Conservation (phyloP, 2,113 vertebrate species). For the Elgaria multicarinata region DNA sequence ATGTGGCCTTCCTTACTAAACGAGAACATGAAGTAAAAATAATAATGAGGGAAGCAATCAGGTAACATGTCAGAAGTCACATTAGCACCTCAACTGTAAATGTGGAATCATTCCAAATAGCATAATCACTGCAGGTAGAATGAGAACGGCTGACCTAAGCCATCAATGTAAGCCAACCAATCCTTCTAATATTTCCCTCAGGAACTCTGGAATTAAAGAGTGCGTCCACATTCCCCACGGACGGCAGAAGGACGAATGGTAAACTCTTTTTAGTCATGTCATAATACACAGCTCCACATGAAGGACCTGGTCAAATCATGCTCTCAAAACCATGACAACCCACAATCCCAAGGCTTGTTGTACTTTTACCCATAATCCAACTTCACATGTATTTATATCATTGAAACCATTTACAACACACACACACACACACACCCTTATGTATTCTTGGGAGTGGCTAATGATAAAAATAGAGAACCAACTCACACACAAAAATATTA, state of each 20-base stretch:
- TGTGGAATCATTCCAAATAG: not conserved
- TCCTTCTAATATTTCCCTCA: not conserved
- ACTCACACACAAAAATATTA: not conserved
- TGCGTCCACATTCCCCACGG: not conserved
- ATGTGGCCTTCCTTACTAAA: not conserved
- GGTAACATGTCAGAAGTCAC: not conserved
- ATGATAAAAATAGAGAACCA: not conserved
- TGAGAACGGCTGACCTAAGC: not conserved
- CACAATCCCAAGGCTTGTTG: not conserved
- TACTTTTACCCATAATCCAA: not conserved
- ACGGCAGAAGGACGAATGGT: not conserved
- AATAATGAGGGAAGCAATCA: not conserved
- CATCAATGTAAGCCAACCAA: not conserved
- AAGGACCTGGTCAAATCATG: not conserved
- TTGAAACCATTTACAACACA: not conserved
- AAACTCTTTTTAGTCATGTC: not conserved
- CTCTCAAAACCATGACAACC: not conserved
- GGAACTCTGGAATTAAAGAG: not conserved
- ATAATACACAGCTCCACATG: not conserved
- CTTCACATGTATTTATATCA: not conserved
- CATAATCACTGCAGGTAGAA: not conserved
- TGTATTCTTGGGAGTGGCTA: not conserved
- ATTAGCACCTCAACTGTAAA: not conserved
- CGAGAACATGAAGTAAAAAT: not conserved
- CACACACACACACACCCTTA: not conserved